Percentiles rank a stretch among this genome's conserved stretches.
Conservation (phyloP, 2,797 vertebrate species). For the Peromyscus nudipes region DNA sequence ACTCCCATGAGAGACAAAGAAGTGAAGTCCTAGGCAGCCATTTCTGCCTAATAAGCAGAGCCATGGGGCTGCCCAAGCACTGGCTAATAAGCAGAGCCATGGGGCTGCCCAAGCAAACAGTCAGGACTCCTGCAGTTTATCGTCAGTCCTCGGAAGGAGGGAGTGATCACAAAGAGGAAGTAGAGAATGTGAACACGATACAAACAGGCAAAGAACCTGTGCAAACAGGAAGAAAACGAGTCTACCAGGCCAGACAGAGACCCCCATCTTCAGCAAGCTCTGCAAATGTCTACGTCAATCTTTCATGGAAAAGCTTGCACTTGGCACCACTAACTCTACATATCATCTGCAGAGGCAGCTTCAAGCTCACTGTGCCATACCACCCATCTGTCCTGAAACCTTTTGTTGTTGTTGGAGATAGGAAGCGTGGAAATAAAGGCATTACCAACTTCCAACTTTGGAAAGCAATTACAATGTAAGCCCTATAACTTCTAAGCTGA, state of each 20-base stretch:
- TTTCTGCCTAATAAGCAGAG: background rate
- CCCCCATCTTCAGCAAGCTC: conserved; percentile 6
- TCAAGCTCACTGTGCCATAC: background rate
- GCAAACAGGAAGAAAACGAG: conserved; percentile 42
- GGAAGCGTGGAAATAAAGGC: conserved; percentile 80
- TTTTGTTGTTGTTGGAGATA: conserved; percentile 73
- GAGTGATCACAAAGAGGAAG: background rate
- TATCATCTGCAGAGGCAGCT: background rate
- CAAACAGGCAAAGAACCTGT: background rate
- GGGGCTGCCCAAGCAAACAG: background rate
- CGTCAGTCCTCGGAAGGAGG: background rate
- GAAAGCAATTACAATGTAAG: background rate
- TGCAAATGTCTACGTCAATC: background rate
- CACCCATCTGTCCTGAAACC: conserved; percentile 37
- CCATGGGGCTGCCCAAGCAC: background rate
- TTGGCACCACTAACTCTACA: background rate
- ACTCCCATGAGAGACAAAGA: background rate
- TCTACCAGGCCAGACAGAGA: background rate
- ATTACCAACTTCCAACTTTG: conserved; percentile 51
- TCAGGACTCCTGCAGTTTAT: background rate
- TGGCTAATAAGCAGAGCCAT: background rate
- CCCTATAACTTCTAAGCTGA: background rate
- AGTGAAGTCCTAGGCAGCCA: background rate
- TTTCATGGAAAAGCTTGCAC: conserved; percentile 10
- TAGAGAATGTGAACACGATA: background rate